Percentiles rank a stretch among this genome's conserved stretches.
phyloP scores from a whole-genome alignment of 2,797 vertebrate species.

The Mormyrus hasselquistii region DNA sequence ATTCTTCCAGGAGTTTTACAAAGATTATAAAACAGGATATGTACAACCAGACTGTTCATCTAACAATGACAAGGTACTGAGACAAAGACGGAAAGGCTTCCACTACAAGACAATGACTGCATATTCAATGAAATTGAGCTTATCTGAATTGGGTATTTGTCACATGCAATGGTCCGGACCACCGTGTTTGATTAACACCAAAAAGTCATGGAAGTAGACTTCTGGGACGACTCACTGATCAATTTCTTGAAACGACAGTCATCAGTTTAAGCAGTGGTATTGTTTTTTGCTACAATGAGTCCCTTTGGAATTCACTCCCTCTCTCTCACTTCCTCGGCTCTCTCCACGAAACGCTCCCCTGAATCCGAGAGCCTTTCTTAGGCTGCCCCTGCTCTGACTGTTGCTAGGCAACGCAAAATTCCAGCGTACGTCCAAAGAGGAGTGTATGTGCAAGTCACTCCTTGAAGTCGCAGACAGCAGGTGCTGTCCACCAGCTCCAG shows the following conservation, averaged over 20 bases:
- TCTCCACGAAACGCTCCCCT: slow-evolving; percentile 38
- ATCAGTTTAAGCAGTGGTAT: slow-evolving; percentile 35
- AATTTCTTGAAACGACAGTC: slow-evolving; percentile 29
- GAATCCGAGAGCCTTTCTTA: slow-evolving; percentile 41
- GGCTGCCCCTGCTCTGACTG: slow-evolving; percentile 46
- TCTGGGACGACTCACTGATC: slow-evolving; percentile 27
- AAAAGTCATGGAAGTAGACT: slow-evolving; percentile 29
- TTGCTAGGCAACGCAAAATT: slow-evolving; percentile 67
- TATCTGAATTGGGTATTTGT: slow-evolving; percentile 38
- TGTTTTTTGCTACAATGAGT: slow-evolving; percentile 50
- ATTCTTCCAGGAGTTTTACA: slow-evolving; percentile 48
- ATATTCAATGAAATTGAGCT: slow-evolving; percentile 50
- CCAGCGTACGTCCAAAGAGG: slow-evolving; percentile 48
- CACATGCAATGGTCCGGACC: slow-evolving; percentile 27
- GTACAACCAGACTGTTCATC: slow-evolving; percentile 55
- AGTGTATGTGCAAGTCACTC: slow-evolving; percentile 53
- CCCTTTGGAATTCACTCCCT: slow-evolving; percentile 36
- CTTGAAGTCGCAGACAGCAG: slow-evolving; percentile 53
- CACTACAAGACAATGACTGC: slow-evolving; percentile 63
- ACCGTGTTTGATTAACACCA: slow-evolving; percentile 33
- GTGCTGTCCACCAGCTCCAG: slow-evolving; percentile 49
- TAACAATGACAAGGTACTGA: slow-evolving; percentile 58
- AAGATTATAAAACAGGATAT: slow-evolving; percentile 62
- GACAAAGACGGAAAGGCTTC: slow-evolving; percentile 47
- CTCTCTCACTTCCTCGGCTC: slow-evolving; percentile 9